Conservation (phyloP, 2,113 vertebrate genomes). For the Patagioenas fasciata region DNA sequence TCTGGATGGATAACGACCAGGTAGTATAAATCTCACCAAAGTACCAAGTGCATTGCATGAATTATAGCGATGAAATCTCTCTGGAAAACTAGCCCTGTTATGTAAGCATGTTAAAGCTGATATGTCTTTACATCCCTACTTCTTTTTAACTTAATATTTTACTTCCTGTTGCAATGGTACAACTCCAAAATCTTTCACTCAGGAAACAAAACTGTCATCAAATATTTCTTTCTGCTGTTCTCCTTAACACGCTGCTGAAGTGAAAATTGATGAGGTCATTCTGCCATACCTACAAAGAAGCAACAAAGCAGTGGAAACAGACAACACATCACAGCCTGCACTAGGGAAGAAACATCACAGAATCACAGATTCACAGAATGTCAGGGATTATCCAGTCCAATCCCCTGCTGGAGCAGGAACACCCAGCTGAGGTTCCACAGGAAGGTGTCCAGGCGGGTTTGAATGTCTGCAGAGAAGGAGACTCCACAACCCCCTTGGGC, state of each 20-base stretch:
- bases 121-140: neutral
- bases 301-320: fast-evolving
- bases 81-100: neutral
- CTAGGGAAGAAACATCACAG: neutral
- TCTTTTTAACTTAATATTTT: neutral
- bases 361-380: too few species aligned
- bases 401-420: too few species aligned
- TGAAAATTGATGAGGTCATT: neutral
- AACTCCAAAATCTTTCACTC: neutral
- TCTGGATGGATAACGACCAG: neutral
- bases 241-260: neutral
- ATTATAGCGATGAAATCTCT: neutral
- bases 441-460: too few species aligned
- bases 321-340: fast-evolving
- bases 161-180: neutral
- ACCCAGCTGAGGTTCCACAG: too few species aligned
- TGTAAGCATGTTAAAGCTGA: neutral
- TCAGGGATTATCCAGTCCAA: too few species aligned
- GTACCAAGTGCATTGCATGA: neutral
- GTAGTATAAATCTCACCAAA: neutral
- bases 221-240: neutral
- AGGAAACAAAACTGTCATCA: neutral
- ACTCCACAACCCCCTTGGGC: too few species aligned
- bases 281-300: neutral
- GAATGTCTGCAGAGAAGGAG: too few species aligned